A percentile compares a stretch with the other conserved stretches of the same genome.
Evolutionary conservation across 2,113 vertebrate species (phyloP).

Genomic region (Eurystomus gularis): DNA sequence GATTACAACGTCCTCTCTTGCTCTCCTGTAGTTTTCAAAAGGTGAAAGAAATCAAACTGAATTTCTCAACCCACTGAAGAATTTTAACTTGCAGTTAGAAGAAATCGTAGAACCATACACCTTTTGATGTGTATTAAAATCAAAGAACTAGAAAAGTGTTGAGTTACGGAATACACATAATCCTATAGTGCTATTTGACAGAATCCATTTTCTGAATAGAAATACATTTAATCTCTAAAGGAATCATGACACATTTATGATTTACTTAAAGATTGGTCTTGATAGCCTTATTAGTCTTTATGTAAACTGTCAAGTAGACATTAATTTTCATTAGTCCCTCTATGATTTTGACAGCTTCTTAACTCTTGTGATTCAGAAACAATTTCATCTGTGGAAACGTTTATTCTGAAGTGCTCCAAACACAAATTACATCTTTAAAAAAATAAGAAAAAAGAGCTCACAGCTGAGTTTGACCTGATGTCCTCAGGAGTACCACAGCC

Average conservation of each 20-base stretch:
- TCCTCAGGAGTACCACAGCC: background rate
- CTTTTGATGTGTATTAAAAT: background rate
- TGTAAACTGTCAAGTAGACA: background rate
- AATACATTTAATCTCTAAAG: background rate
- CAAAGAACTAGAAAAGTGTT: background rate
- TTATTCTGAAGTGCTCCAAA: background rate
- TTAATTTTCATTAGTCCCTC: background rate
- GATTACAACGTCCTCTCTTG: background rate
- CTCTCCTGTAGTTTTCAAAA: background rate
- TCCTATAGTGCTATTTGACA: background rate
- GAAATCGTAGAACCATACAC: background rate
- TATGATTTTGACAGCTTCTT: background rate
- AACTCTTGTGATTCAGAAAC: background rate
- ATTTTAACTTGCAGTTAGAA: background rate
- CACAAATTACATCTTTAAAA: background rate
- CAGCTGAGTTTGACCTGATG: background rate
- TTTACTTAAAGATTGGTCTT: background rate
- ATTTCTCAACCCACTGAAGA: background rate
- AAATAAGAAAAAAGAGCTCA: background rate
- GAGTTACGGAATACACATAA: background rate
- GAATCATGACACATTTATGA: background rate
- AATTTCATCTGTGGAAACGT: background rate
- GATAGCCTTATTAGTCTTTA: background rate
- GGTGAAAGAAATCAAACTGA: background rate
- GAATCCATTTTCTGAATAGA: background rate